Evolutionary conservation across 1,140 invertebrate species (phyloP), one percentile per base, ranked within the genome.

Genomic region (Temnothorax nylanderi): DNA sequence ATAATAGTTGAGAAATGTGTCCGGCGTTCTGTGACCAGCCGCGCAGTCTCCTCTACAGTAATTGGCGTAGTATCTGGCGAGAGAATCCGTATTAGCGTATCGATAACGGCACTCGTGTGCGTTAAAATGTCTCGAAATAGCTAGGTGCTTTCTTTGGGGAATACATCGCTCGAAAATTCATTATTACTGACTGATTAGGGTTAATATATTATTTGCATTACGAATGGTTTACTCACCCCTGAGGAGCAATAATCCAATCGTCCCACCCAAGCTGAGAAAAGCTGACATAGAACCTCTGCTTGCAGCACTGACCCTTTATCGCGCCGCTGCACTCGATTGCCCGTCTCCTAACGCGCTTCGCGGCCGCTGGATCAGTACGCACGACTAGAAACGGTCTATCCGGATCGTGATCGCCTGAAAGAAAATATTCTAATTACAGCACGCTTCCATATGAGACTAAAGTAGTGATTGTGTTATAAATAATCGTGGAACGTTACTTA

Each of bases 201-300:
- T 1, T 69, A 18, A 26, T 47, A 13, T 13, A 67, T 26, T 44
- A 21, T 21, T 44, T 26, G n/a, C 18, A 41, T 44, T 64, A 26
- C 26, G 1, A 26, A 26, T 26, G 44, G 18, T 4, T 75, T 56
- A 51, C 91, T 94, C 80, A 95, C 94, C 97, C 97, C 92, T 97
- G 96, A 6, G 98, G 98, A 54, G 98, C 98, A 87, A 99, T 98
- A 92, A 99, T 98, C 98, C 98, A 99, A 95, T 99, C 98, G 93
- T 99, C 98, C 98, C 98, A 99, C 78, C 98, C 98, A 18, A 99
- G 96, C 78, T 98, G 97, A 88, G 97, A 97, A 95, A 99, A 99
- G 94, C 97, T 98, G 62, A 99, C 98, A 95, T 98, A 98, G 95
- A 99, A 98, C 34, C 97, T 97, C 94, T 99, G 97, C 91, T 98